Evolutionary conservation across 2,797 vertebrate species (phyloP).

Genomic region (Fringilla coelebs): DNA sequence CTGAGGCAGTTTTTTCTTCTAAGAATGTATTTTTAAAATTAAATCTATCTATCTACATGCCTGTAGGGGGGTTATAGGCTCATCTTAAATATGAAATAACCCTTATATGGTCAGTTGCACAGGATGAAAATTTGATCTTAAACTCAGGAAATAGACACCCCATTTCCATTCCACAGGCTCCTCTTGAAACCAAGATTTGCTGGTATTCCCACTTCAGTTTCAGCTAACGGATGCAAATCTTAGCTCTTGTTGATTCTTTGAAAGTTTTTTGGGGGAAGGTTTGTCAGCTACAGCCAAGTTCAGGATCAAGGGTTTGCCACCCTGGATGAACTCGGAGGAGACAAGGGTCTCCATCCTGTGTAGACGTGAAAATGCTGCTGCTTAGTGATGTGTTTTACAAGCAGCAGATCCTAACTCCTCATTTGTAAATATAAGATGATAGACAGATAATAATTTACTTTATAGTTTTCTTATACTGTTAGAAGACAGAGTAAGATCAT

Average conservation of each 20-base stretch:
- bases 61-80: neutral
- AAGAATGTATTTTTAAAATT: neutral
- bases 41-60: neutral
- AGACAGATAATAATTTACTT: neutral
- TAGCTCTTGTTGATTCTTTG: neutral
- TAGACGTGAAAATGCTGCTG: neutral
- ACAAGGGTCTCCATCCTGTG: fast-evolving
- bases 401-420: neutral
- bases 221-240: neutral
- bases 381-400: neutral
- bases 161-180: neutral
- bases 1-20: neutral
- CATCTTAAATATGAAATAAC: neutral
- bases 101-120: neutral
- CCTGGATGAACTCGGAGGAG: neutral
- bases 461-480: neutral
- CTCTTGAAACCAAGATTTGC: neutral
- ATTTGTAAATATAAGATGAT: neutral
- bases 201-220: neutral
- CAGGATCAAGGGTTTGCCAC: neutral
- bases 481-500: neutral
- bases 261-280: neutral
- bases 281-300: neutral
- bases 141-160: neutral
- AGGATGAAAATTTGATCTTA: neutral